phyloP scores from a whole-genome alignment of 2,888 invertebrate species.

The Thera obeliscata region DNA sequence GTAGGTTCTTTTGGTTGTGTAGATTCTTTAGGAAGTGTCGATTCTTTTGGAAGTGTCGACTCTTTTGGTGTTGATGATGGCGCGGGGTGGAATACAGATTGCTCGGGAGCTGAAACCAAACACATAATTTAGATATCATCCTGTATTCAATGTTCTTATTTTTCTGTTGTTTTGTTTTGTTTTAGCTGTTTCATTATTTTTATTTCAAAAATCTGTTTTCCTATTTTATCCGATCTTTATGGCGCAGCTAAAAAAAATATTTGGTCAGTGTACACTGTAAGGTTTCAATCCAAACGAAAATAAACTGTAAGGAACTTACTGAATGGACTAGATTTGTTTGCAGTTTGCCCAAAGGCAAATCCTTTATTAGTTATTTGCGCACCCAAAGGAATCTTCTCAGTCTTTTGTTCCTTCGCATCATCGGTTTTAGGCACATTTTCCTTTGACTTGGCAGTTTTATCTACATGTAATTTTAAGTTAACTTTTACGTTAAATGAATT shows the following conservation, averaged over 20 bases:
- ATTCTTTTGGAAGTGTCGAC: slow-evolving; percentile 9
- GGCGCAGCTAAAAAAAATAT: slow-evolving; percentile 38
- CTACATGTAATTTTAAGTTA: slow-evolving; percentile 43
- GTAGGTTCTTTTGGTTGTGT: slow-evolving; percentile 27
- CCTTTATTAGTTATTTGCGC: slow-evolving; percentile 48
- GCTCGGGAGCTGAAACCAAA: slow-evolving; percentile 51
- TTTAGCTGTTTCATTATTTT: slow-evolving; percentile 40
- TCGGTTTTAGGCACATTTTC: slow-evolving; percentile 50
- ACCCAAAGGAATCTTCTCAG: slow-evolving; percentile 54
- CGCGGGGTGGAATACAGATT: slow-evolving; percentile 41
- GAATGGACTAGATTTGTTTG: slow-evolving; percentile 40
- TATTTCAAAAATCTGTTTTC: slow-evolving; percentile 11
- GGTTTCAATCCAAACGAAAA: not conserved
- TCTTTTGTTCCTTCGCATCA: slow-evolving; percentile 34
- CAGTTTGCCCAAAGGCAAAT: slow-evolving; percentile 42
- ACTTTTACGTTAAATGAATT: slow-evolving; percentile 39
- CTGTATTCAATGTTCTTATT: no score
- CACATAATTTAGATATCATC: not conserved
- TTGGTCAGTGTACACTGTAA: not conserved
- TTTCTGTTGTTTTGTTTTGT: slow-evolving; percentile 31
- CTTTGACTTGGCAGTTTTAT: slow-evolving; percentile 55
- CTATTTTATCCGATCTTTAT: slow-evolving; percentile 46
- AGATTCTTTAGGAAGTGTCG: slow-evolving; percentile 21
- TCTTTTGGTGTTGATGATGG: slow-evolving; percentile 23
- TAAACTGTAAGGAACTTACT: slow-evolving; percentile 44